These are phyloP conservation scores for Cuculus canorus DNA, from an alignment of 2,797 vertebrate genomes.

Conservation along the genomic window DNA sequence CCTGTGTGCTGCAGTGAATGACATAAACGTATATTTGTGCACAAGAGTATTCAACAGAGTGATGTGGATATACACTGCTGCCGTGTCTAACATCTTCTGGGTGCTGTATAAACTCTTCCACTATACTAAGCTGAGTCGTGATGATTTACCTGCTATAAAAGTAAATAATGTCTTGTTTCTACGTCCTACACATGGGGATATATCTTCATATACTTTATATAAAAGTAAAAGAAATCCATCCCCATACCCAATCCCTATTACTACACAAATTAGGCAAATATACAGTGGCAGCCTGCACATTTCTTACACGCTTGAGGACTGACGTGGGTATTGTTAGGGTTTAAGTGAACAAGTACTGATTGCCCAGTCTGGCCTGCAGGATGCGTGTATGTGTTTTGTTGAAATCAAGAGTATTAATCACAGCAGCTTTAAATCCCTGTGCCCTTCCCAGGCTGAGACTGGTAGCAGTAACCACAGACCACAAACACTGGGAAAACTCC, in stretches of 20 bases:
- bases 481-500: background rate
- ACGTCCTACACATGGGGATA: background rate
- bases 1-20: background rate
- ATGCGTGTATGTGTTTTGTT: background rate
- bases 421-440: background rate
- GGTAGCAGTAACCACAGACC: background rate
- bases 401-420: background rate
- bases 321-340: background rate
- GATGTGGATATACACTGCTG: background rate
- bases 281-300: background rate
- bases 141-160: background rate
- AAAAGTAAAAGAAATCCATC: background rate
- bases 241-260: background rate
- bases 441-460: background rate
- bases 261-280: background rate
- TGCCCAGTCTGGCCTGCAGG: background rate
- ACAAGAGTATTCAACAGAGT: background rate
- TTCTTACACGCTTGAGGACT: background rate
- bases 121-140: background rate
- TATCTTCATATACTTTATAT: background rate
- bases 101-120: background rate
- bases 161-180: background rate
- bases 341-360: background rate
- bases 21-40: background rate
- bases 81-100: background rate